Conservation (phyloP, 2,113 vertebrate genomes). For the Candoia aspera region DNA sequence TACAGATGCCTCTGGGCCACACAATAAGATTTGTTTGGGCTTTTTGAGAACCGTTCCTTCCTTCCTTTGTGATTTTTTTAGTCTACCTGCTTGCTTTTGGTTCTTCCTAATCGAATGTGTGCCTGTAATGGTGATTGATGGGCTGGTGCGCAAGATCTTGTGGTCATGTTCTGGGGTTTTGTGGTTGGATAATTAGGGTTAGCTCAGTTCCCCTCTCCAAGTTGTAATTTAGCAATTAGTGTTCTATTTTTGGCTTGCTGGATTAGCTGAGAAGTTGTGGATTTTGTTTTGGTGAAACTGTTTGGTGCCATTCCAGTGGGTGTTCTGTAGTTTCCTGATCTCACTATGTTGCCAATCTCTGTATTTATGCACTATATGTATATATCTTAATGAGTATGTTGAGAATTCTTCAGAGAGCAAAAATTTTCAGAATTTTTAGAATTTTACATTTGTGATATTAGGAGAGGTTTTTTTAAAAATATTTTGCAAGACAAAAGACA, state of each 20-base stretch:
- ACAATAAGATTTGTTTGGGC: not conserved
- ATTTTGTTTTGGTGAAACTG: slow-evolving; percentile 23
- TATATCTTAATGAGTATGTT: not conserved
- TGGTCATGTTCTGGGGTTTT: slow-evolving; percentile 40
- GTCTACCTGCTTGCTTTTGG: not conserved
- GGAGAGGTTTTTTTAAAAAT: too few relatives aligned
- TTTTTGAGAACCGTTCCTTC: not conserved
- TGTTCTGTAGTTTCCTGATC: slow-evolving; percentile 17
- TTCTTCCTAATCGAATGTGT: not conserved
- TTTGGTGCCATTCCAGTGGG: not conserved
- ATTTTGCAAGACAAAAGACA: too few relatives aligned
- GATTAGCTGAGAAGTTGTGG: slow-evolving; percentile 27
- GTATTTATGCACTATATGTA: not conserved
- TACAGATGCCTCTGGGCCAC: not conserved
- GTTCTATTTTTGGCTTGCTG: slow-evolving; percentile 23
- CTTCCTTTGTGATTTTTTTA: not conserved
- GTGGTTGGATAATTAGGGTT: slow-evolving; percentile 35
- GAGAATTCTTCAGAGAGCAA: too few relatives aligned
- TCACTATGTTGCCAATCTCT: not conserved
- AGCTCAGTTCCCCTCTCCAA: slow-evolving; percentile 30
- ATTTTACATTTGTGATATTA: not conserved
- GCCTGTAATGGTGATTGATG: slow-evolving; percentile 43
- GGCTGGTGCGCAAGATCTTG: slow-evolving; percentile 30
- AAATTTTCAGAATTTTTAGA: not conserved
- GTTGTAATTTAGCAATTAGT: slow-evolving; percentile 16